These are phyloP conservation scores for Halcyon leucocephala DNA, from an alignment of 2,797 vertebrate genomes.

Conservation along the genomic window DNA sequence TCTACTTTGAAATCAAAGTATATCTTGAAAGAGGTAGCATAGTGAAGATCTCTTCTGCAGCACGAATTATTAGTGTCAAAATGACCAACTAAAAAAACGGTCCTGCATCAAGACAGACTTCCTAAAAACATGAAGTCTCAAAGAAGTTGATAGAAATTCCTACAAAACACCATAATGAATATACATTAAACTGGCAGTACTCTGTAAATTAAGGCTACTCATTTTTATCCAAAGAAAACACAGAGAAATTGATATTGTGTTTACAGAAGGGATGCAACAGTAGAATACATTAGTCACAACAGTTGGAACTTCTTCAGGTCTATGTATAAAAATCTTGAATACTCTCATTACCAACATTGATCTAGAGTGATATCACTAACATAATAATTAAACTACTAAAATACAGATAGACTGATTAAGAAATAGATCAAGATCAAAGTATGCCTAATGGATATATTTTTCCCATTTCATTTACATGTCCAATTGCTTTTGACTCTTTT, in stretches of 20 bases:
- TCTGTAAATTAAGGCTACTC: not conserved
- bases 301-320: not conserved
- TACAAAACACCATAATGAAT: not conserved
- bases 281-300: not conserved
- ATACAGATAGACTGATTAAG: not conserved
- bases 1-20: not conserved
- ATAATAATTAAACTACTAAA: not conserved
- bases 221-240: not conserved
- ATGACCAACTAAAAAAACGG: not conserved
- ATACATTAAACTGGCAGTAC: not conserved
- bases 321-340: not conserved
- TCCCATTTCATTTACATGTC: not conserved
- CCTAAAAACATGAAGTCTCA: not conserved
- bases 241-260: not conserved
- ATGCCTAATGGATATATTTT: not conserved
- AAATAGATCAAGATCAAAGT: not conserved
- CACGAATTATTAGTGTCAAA: not conserved
- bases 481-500: not conserved
- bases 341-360: not conserved
- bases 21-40: not conserved
- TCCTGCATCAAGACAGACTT: not conserved
- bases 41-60: not conserved
- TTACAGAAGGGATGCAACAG: not conserved
- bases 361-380: not conserved
- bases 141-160: not conserved